Percentiles rank a stretch among this genome's conserved stretches.
Conservation (phyloP, 2,113 vertebrate species). For the Daboia siamensis region DNA sequence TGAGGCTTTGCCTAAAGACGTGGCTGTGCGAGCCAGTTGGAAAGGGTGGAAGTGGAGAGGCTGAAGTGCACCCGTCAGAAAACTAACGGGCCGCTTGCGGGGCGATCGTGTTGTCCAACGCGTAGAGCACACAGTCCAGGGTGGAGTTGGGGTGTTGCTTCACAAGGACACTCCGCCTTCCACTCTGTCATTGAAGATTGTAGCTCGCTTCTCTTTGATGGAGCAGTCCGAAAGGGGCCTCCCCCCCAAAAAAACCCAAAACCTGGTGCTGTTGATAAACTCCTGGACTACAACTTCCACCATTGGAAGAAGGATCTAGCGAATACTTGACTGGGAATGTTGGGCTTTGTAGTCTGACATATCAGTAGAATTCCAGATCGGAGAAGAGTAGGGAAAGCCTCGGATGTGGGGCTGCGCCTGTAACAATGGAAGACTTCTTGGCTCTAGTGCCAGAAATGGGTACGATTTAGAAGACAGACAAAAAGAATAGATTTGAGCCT, state of each 20-base stretch:
- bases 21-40: background rate
- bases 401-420: too few species aligned
- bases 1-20: background rate
- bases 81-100: background rate
- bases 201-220: background rate
- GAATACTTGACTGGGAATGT: background rate
- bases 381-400: background rate
- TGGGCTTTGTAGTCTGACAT: background rate
- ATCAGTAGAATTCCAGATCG: background rate
- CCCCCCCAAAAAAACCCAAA: background rate
- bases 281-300: background rate
- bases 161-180: background rate
- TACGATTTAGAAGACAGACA: background rate
- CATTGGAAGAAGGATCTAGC: background rate
- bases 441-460: background rate
- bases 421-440: background rate
- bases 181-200: constrained; percentile 2
- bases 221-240: background rate
- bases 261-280: background rate
- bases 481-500: background rate
- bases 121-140: background rate
- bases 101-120: background rate
- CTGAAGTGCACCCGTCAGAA: background rate
- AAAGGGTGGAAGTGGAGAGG: background rate
- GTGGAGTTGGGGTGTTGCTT: constrained; percentile 14